Evolutionary conservation across 2,888 invertebrate genomes (phyloP), one percentile per base, ranked within the genome.

Genomic region (Drosophila antonietae): DNA sequence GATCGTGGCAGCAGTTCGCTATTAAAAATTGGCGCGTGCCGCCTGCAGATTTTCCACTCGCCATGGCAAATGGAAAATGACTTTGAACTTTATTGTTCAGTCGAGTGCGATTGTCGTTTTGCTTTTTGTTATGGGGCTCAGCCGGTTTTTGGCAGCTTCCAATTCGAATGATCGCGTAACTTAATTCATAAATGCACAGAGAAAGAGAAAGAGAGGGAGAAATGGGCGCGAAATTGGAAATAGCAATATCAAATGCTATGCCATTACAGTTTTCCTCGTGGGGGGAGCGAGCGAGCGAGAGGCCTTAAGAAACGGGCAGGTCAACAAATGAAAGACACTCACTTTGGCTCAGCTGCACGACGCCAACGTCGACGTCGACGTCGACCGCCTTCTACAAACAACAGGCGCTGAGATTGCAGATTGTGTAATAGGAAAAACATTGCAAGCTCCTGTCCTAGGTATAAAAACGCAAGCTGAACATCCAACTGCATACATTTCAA

Each of bases 81-180:
- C 90, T 86, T 90, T 86, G 86, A 86, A 86, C 86, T 90, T 88
- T 90, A 89, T 84, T 90, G 89, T 83, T 71, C 75, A 71, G 47
- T 31, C 74, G 51, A 60, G 62, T 69, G 37, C 55, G 60, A 28
- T 53, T 66, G 66, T 51, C 49, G 46, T 35, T 51, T 35, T 47
- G 60, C 18, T 41, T 35, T 51, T 35, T 47, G 60, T 28, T 46
- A 46, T 31, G 31, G 28, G 31, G 20, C 23, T 35, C 20, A 71
- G 83, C 87, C 84, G 85, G 89, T 81, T 81, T 61, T 57, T 71
- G 43, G 28, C 35, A 35, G 66, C 20, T 20, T 41, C 49, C 75
- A 68, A 68, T 67, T 28, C 28, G 28, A 28, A 28, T 85, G 90
- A 88, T 87, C 90, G 90, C 90, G 82, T 85, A 82, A 90, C 80